Evolutionary conservation across 2,113 vertebrate genomes (phyloP), one percentile per base, ranked within the genome.

Genomic region (Dascyllus trimaculatus): DNA sequence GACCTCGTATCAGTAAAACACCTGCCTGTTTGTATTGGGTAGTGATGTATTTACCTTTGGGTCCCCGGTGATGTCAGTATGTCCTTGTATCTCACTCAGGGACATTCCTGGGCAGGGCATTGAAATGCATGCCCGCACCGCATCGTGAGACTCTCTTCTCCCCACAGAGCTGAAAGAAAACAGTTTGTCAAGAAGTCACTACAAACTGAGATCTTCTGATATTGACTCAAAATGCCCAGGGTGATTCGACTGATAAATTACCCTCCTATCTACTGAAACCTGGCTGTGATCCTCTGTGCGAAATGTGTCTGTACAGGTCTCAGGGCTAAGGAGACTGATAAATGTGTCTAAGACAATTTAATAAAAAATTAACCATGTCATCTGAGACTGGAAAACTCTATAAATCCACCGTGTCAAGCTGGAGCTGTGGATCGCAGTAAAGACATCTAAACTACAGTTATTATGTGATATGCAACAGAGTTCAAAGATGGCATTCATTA

Each of bases 81-180:
- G 95, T 46, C 90, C 93, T 92, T 96, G 96, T 84, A 93, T 93
- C 84, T 95, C 93, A 91, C 91, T 92, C 92, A 95, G 88, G 91
- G 95, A 93, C 71, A 90, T 96, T 95, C 94, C 96, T 83, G 95
- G 95, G 88, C 94, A 84, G 77, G 94, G 92, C 92, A 94, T 82
- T 66, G 95, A 95, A 93, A 94, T 94, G 92, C 93, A 40, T 0
- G 92, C 89, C 79, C 95, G 92, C 92, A 95, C 93, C 75, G 95
- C 95, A 91, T 93, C 94, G 88, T 96, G 96, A 90, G 96, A 95
- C 88, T 94, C 95, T 93, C 95, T 94, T 90, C 95, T 96, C 81
- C 94, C 94, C 90, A 93, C 84, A 72, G 90, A 96, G 93, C 96
- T 95, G 94, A 91, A 95, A 94, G 93, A 97, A 95, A 95, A 92